A percentile compares a stretch with the other conserved stretches of the same genome.
Conservation (phyloP, 2,888 invertebrate species). For the Prosapia bicincta region DNA sequence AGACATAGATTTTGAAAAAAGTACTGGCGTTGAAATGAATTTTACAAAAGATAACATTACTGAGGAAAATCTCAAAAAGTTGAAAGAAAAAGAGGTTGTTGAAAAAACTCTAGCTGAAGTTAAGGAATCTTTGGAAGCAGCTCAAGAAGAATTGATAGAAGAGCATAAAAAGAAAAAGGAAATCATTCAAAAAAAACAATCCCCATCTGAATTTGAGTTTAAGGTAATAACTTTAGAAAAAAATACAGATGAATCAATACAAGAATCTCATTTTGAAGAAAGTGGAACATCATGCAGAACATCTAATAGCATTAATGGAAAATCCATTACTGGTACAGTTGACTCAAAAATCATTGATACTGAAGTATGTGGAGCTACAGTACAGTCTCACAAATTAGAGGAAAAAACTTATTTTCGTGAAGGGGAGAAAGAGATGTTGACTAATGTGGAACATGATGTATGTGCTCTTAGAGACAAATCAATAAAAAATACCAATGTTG, state of each 20-base stretch:
- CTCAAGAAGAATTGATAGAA: conserved; percentile 65
- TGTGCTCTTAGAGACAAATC: conserved; percentile 32
- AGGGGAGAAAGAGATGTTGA: conserved; percentile 38
- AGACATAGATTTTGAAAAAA: conserved; percentile 5
- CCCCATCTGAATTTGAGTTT: conserved; percentile 71
- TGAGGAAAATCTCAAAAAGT: conserved; percentile 2
- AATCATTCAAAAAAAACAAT: conserved; percentile 55
- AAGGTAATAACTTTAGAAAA: conserved; percentile 48
- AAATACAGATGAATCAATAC: conserved; percentile 38
- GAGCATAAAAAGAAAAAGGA: conserved; percentile 61
- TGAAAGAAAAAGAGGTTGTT: conserved; percentile 47
- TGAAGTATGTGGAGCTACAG: not conserved
- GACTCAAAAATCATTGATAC: conserved; percentile 7
- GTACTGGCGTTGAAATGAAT: not conserved
- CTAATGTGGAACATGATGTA: conserved; percentile 35
- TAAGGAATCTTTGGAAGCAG: conserved; percentile 66
- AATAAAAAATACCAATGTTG: conserved; percentile 37
- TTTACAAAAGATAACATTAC: not conserved
- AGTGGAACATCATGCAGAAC: not conserved
- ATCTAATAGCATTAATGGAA: not conserved
- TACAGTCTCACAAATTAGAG: not conserved
- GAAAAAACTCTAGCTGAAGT: conserved; percentile 70
- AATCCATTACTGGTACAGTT: not conserved
- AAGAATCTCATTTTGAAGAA: conserved; percentile 37
- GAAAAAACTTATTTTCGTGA: conserved; percentile 34